These are phyloP conservation scores for Anthonomus grandis DNA, from an alignment of 1,140 invertebrate genomes.

Conservation along the genomic window DNA sequence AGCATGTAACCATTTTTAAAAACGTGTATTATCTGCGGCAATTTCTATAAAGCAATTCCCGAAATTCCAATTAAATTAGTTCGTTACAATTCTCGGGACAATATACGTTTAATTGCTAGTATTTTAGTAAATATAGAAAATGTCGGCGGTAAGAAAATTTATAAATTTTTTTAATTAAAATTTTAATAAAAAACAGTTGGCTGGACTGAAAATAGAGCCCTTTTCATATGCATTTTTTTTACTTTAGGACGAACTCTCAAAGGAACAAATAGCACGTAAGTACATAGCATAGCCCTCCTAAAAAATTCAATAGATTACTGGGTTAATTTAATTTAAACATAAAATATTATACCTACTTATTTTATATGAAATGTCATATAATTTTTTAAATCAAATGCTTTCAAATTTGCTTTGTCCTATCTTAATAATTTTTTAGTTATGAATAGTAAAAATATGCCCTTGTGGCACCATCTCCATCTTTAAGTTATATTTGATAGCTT, in stretches of 20 bases:
- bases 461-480: no score
- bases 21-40: background rate
- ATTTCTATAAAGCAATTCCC: background rate
- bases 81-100: background rate
- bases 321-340: no score
- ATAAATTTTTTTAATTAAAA: background rate
- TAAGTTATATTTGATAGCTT: no score
- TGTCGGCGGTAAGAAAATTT: background rate
- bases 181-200: background rate
- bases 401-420: no score
- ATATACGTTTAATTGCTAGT: background rate
- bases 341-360: no score
- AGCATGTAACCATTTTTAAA: constrained; percentile 6
- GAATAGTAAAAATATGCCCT: no score
- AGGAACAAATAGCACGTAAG: constrained; percentile 26
- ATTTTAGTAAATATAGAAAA: background rate
- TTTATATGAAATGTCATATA: no score
- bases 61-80: constrained; percentile 6
- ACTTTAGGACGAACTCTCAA: constrained; percentile 18
- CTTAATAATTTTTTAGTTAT: no score
- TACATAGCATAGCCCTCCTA: background rate
- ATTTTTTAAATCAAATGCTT: no score
- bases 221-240: no score
- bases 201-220: no score
- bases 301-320: no score